Evolutionary conservation across 2,888 invertebrate species (phyloP).

Genomic region (Drosophila parthenogenetica): DNA sequence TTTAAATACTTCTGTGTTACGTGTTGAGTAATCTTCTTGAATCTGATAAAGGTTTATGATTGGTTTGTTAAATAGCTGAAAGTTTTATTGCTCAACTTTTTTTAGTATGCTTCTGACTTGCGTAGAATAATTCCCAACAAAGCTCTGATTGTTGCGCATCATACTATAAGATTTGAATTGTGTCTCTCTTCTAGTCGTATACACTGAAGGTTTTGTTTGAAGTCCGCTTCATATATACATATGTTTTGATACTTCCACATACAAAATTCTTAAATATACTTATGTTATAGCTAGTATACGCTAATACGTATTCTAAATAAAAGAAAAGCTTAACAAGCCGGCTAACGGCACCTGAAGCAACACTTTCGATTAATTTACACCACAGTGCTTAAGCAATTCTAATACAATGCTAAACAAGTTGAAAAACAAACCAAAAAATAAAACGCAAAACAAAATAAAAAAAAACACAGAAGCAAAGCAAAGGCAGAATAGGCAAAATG

Average conservation of each 20-base stretch:
- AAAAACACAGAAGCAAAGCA: constrained; percentile 54
- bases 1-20: constrained; percentile 47
- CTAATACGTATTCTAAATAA: constrained; percentile 5
- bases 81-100: constrained; percentile 5
- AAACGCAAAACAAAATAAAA: constrained; percentile 37
- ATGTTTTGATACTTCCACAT: background rate
- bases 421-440: constrained; percentile 32
- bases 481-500: constrained; percentile 35
- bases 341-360: background rate
- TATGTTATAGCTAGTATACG: background rate
- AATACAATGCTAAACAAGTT: constrained; percentile 43
- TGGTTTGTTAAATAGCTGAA: constrained; percentile 13
- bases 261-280: background rate
- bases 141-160: constrained; percentile 31
- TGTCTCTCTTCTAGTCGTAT: constrained; percentile 14
- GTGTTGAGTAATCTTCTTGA: constrained; percentile 23
- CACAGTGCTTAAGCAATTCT: constrained; percentile 60
- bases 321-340: background rate
- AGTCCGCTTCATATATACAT: background rate
- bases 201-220: constrained; percentile 24
- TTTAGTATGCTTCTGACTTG: constrained; percentile 18
- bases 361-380: constrained; percentile 22
- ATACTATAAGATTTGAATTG: constrained; percentile 12
- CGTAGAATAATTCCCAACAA: constrained; percentile 4
- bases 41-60: constrained; percentile 44